phyloP scores from a whole-genome alignment of 1,140 invertebrate genomes.

The Hylaeus anthracinus region DNA sequence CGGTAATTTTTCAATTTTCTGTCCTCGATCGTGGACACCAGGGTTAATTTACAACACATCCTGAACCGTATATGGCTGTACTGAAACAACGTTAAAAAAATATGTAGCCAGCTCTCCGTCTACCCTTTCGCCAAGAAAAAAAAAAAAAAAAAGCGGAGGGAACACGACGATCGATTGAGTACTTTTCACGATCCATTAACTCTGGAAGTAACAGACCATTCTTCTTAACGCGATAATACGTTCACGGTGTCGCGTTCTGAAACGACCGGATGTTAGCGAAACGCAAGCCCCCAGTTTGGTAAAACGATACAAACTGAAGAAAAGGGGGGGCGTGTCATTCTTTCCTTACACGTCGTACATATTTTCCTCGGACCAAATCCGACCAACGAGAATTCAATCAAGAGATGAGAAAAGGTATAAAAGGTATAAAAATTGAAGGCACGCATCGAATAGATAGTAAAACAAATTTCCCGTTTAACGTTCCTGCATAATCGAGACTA shows the following conservation, averaged over 20 bases:
- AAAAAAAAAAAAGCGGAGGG: constrained; percentile 8
- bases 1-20: no score
- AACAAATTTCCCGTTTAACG: not conserved
- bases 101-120: no score
- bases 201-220: constrained; percentile 40
- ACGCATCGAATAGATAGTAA: not conserved
- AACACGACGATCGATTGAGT: constrained; percentile 46
- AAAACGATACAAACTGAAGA: constrained; percentile 19
- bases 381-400: not conserved
- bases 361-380: not conserved
- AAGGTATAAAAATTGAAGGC: not conserved
- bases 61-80: no score
- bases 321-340: not conserved
- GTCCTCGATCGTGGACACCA: no score
- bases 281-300: constrained; percentile 23
- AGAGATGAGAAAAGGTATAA: no score
- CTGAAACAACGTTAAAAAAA: no score
- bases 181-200: constrained; percentile 60
- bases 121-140: no score
- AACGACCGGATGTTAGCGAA: constrained; percentile 33
- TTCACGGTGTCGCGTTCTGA: constrained; percentile 44
- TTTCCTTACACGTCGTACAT: no score
- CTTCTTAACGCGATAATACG: constrained; percentile 52
- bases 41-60: no score
- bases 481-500: constrained; percentile 28